Percentiles rank a stretch among this genome's conserved stretches.
Evolutionary conservation across 2,888 invertebrate species (phyloP).

Genomic region (Amphipoea lucens): DNA sequence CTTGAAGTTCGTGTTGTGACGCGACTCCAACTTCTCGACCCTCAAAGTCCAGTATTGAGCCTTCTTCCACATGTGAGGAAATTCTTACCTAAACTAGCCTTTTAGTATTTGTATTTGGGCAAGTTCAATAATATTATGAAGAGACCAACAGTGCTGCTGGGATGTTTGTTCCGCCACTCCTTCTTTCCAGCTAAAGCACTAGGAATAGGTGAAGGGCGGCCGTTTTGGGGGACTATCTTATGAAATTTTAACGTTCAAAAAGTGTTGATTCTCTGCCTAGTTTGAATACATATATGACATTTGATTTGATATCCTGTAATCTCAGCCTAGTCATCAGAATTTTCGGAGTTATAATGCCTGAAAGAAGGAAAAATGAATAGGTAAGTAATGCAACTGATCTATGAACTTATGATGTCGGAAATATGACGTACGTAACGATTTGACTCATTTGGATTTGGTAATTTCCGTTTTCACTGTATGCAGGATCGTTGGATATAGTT

Average conservation of each 20-base stretch:
- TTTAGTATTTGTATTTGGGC: background rate
- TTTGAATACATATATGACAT: background rate
- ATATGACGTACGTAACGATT: background rate
- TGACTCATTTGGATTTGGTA: background rate
- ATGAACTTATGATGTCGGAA: background rate
- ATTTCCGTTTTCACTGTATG: too few species aligned
- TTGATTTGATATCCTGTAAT: background rate
- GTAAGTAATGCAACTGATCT: background rate
- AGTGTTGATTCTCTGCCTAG: background rate
- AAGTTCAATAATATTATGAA: background rate
- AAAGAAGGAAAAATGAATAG: background rate
- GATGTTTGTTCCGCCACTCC: too few species aligned
- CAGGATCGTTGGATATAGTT: too few species aligned
- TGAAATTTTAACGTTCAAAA: background rate
- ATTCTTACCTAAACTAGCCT: background rate
- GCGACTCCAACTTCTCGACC: too few species aligned
- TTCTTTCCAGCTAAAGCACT: background rate
- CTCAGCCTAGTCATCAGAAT: background rate
- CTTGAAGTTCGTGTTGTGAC: too few species aligned
- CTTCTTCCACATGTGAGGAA: background rate
- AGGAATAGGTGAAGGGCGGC: background rate
- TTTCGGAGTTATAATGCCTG: background rate
- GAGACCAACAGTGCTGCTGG: too few species aligned
- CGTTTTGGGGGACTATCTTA: background rate
- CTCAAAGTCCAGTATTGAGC: too few species aligned